Percentiles rank a stretch among this genome's conserved stretches.
Evolutionary conservation across 2,113 vertebrate genomes (phyloP).

Genomic region (Plestiodon gilberti): DNA sequence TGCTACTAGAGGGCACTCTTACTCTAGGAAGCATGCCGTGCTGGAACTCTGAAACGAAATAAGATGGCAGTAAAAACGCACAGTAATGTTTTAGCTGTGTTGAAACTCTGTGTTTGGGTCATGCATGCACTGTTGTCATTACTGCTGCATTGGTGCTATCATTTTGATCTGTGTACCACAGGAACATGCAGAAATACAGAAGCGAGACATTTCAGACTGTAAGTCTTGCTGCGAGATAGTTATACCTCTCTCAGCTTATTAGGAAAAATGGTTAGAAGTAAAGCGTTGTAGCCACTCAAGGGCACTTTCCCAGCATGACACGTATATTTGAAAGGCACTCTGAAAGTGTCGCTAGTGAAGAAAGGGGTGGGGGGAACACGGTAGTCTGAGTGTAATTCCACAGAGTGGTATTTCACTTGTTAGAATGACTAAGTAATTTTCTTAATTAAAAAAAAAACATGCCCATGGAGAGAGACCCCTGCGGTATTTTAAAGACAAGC

Average conservation of each 20-base stretch:
- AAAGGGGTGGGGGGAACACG: background rate
- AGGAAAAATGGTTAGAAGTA: constrained; percentile 5
- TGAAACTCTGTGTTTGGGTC: background rate
- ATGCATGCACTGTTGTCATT: background rate
- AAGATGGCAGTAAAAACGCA: background rate
- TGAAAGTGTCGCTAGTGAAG: constrained; percentile 2
- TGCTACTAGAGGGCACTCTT: constrained; percentile 67
- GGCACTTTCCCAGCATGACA: background rate
- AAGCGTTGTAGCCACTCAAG: background rate
- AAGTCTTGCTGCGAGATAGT: background rate
- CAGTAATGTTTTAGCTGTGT: background rate
- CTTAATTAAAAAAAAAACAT: no score
- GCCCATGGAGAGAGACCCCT: background rate
- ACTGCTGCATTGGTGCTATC: background rate
- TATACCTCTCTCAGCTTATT: background rate
- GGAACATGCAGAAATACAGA: background rate
- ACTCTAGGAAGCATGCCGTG: constrained; percentile 35
- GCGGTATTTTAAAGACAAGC: background rate
- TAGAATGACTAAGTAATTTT: no score
- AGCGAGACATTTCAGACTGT: background rate
- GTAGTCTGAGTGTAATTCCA: background rate
- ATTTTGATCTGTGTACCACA: background rate
- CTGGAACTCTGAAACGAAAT: background rate
- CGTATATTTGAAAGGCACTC: background rate
- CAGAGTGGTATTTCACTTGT: no score